Evolutionary conservation across 1,140 invertebrate species (phyloP), one percentile per base, ranked within the genome.

Genomic region (Steinernema khuongi): DNA sequence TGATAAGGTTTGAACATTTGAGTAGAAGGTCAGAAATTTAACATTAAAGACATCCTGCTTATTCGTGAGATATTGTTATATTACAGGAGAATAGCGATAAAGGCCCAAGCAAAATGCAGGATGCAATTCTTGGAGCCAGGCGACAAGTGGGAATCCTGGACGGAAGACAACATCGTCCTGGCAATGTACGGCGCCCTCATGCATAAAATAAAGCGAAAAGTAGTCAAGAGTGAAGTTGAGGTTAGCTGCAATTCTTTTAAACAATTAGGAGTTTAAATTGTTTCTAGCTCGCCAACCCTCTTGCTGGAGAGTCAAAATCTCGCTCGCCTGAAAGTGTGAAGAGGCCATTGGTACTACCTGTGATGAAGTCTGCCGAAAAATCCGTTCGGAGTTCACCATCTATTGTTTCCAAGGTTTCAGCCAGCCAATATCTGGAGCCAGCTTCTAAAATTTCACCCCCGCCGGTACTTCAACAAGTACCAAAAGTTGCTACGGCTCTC

Each of bases 111-210:
- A 22, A 60, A 60, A 22, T 60, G 50, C 22, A 14, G 50, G 26
- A 60, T 60, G 50, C 11, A 60, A 22, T 60, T 60, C 50, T 60
- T 60, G 50, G 22, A 60, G 50, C 50, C 50, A 4, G 2, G 19
- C 50, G 19, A 7, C 50, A 60, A 60, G 19, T 60, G 50, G 50
- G 50, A 60, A 60, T 60, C 50, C 14, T 60, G 50, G 50, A 60
- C 50, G 2, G 50, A 60, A 26, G 50, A 60, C 50, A 7, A 60
- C 22, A 60, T 60, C 19, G 50, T 60, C 50, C 22, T 60, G 7
- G 50, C 50, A 4, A 60, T 60, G 50, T 60, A 60, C 22, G 50
- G 50, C 11, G 50, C 50, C 4, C 22, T 60, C 14, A 60, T 60
- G 50, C 50, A 60, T 22, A 60, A 60, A 26, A 60, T 60, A 14